Evolutionary conservation across 1,140 invertebrate species (phyloP).

Genomic region (Riptortus pedestris): DNA sequence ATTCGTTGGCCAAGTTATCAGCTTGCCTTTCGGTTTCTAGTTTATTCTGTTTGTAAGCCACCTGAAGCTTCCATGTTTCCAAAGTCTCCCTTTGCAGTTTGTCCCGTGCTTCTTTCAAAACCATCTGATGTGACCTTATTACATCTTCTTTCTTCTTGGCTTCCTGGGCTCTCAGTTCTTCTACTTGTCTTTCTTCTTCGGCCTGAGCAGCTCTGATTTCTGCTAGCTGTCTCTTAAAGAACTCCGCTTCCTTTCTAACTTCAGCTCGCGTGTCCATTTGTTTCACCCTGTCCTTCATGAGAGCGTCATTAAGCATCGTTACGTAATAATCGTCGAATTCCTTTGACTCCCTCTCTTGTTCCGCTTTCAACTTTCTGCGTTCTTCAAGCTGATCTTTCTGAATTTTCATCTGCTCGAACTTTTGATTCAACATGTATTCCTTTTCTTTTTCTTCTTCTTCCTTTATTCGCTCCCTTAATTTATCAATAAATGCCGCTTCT

Average conservation of each 20-base stretch:
- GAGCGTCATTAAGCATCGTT: not conserved
- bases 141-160: not conserved
- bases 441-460: not conserved
- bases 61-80: not conserved
- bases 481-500: not conserved
- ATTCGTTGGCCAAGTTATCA: not conserved
- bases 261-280: not conserved
- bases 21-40: not conserved
- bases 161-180: not conserved
- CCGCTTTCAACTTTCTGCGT: not conserved
- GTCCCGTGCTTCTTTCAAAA: not conserved
- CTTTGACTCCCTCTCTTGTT: too few relatives aligned
- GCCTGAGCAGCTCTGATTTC: not conserved
- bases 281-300: not conserved
- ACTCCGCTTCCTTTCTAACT: not conserved
- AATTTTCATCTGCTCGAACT: not conserved
- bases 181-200: constrained; percentile 2
- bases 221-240: not conserved
- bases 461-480: not conserved
- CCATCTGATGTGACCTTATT: not conserved
- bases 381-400: constrained; percentile 5
- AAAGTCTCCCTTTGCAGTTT: constrained; percentile 5
- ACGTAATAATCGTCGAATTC: constrained; percentile 7
- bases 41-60: not conserved
- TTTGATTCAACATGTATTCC: not conserved